Evolutionary conservation across 2,888 invertebrate species (phyloP).

Genomic region (Troglohyphantes excavatus): DNA sequence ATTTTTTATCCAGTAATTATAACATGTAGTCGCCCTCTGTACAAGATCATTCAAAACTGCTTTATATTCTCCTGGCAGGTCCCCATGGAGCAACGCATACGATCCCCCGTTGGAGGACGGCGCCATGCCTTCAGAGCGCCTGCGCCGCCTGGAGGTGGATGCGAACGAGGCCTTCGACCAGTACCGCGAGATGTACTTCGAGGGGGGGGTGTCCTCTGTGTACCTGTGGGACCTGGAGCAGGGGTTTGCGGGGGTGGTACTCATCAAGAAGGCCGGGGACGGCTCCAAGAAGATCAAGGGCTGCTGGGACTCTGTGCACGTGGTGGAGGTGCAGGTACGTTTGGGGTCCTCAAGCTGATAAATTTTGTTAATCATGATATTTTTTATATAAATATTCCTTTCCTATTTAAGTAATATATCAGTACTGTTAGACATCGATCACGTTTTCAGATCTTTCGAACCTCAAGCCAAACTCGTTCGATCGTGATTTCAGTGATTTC

Average conservation of each 20-base stretch:
- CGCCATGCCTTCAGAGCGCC: constrained; percentile 97
- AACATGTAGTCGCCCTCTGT: too few relatives aligned
- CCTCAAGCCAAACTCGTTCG: too few relatives aligned
- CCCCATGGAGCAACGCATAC: constrained; percentile 99
- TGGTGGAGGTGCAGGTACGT: constrained; percentile 93
- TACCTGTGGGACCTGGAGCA: constrained; percentile 99
- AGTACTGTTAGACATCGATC: too few relatives aligned
- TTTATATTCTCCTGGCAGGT: constrained; percentile 84
- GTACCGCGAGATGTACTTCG: constrained; percentile 99
- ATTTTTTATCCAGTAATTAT: too few relatives aligned
- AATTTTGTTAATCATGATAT: too few relatives aligned
- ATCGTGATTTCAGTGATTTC: too few relatives aligned
- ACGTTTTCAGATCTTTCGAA: too few relatives aligned
- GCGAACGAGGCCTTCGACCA: constrained; percentile 99
- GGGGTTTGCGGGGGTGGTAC: constrained; percentile 97
- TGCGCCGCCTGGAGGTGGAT: constrained; percentile 97
- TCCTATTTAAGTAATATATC: too few relatives aligned
- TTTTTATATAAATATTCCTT: too few relatives aligned
- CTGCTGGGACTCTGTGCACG: constrained; percentile 99
- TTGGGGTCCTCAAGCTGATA: too few relatives aligned
- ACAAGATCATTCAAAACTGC: too few relatives aligned
- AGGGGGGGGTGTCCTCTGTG: constrained; percentile 99
- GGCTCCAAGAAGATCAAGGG: constrained; percentile 99
- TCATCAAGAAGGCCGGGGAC: constrained; percentile 99
- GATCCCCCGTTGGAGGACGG: constrained; percentile 99